Evolutionary conservation across 2,113 vertebrate species (phyloP), one percentile per base, ranked within the genome.

Genomic region (Prolemur simus): DNA sequence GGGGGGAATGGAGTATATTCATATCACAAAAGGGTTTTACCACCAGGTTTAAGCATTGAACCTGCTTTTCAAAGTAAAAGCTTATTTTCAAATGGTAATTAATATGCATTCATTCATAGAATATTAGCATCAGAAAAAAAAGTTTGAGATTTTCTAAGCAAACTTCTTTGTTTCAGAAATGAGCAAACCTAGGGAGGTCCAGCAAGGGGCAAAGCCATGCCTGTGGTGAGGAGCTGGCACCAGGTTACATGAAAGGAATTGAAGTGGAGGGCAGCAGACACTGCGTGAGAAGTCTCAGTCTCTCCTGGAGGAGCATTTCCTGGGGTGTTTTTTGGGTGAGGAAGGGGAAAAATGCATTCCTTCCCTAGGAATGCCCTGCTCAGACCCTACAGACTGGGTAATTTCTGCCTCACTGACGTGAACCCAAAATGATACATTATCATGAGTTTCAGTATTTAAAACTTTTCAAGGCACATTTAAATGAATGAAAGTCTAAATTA

Each of bases 151-250:
- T 66, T 88, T 91, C 71, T 74, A 84, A 69, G 63, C 13, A 66
- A 60, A 64, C 18, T 60, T 93, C 14, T 29, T 96, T 94, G 56
- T 87, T 92, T 97, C 34, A 94, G 81, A 87, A 94, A 74, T 80
- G 60, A 87, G 37, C 52, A 94, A 74, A 64, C 14, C 73, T 66
- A 21, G 9, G 52, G 29, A 94, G 66, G n/a, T 78, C 58, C 45
- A 82, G 37, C 23, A 90, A 83, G 39, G 13, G 66, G 23, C 18
- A 54, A 94, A 95, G 83, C 8, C 21, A 17, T 27, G 1, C n/a
- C 84, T 88, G 7, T 88, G 58, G 13, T 42, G 63, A 87, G 37
- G 23, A 66, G 39, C 63, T 37, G 60, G 78, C 15, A 20, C 13
- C 60, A 73, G 54, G 23, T 89, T 34, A 17, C 47, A 54, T 47